Evolutionary conservation across 2,797 vertebrate species (phyloP).

Genomic region (Odontamblyopus lacepedii): DNA sequence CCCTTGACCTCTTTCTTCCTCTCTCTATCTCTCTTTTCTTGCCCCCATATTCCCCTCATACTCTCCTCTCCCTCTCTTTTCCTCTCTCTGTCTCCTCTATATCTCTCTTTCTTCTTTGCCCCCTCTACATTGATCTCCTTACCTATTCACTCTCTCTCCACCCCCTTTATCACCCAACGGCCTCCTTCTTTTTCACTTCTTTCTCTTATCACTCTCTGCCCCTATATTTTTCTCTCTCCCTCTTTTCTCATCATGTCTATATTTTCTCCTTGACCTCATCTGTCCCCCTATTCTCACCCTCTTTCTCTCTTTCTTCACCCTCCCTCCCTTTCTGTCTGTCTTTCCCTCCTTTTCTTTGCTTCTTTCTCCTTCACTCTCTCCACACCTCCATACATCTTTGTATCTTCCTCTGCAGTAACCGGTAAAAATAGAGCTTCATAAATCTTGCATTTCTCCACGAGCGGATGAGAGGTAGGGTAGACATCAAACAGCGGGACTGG

Average conservation of each 20-base stretch:
- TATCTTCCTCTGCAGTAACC: constrained; percentile 70
- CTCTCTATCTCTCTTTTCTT: too few species aligned
- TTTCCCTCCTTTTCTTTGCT: too few species aligned
- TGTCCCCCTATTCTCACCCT: too few species aligned
- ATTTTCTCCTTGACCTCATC: not conserved
- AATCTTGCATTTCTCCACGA: constrained; percentile 80
- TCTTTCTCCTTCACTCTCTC: too few species aligned
- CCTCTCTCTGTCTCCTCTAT: not conserved
- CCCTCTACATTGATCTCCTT: too few species aligned
- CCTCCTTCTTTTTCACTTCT: too few species aligned
- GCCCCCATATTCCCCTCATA: too few species aligned
- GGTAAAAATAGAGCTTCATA: constrained; percentile 88
- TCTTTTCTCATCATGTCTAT: not conserved
- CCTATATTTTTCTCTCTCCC: not conserved
- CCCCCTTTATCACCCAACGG: too few species aligned
- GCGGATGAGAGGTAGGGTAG: constrained; percentile 29
- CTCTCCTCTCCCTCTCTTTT: not conserved
- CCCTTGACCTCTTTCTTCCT: not conserved
- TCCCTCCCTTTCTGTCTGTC: not conserved
- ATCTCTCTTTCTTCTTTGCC: not conserved
- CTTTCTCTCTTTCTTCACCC: not conserved
- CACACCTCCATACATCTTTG: constrained; percentile 44
- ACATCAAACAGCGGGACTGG: constrained; percentile 27
- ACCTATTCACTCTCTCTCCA: too few species aligned
- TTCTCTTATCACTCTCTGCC: too few species aligned